These are phyloP conservation scores for Chelonoidis abingdonii DNA, from an alignment of 2,113 vertebrate genomes.

Conservation along the genomic window DNA sequence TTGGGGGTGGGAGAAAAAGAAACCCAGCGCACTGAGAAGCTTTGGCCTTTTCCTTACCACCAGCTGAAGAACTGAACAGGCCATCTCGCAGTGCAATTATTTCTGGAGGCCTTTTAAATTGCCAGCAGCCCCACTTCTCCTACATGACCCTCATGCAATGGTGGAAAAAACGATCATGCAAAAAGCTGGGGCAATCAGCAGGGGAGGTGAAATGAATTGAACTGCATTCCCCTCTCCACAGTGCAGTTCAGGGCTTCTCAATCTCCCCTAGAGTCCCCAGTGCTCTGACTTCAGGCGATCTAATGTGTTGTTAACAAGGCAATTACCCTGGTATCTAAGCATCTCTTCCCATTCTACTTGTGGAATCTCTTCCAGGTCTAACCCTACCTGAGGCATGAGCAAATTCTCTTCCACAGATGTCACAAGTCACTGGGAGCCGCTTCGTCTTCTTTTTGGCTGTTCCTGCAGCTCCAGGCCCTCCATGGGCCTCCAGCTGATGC, in stretches of 20 bases:
- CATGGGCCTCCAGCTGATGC: conserved; percentile 78
- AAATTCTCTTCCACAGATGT: conserved; percentile 87
- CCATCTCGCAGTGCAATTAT: neutral
- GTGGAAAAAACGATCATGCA: conserved; percentile 45
- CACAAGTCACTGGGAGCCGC: conserved; percentile 77
- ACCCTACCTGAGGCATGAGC: conserved; percentile 87
- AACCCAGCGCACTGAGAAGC: neutral
- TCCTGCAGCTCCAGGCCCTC: neutral
- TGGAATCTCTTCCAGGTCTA: neutral
- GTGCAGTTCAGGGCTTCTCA: neutral
- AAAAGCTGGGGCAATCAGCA: conserved; percentile 8
- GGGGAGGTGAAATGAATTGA: conserved; percentile 38
- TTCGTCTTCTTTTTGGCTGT: conserved; percentile 78
- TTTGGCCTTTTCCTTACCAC: rapidly evolving
- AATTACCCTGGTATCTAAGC: neutral
- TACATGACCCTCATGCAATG: conserved; percentile 33
- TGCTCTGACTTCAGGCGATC: neutral
- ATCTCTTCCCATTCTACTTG: neutral
- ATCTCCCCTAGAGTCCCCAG: neutral
- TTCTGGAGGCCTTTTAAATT: conserved; percentile 32
- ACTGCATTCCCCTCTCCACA: neutral
- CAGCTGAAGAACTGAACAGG: neutral
- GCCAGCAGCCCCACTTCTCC: conserved; percentile 1
- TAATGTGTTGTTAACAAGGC: neutral
- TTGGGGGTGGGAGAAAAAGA: neutral